phyloP scores from a whole-genome alignment of 2,113 vertebrate genomes.

The Perca flavescens region DNA sequence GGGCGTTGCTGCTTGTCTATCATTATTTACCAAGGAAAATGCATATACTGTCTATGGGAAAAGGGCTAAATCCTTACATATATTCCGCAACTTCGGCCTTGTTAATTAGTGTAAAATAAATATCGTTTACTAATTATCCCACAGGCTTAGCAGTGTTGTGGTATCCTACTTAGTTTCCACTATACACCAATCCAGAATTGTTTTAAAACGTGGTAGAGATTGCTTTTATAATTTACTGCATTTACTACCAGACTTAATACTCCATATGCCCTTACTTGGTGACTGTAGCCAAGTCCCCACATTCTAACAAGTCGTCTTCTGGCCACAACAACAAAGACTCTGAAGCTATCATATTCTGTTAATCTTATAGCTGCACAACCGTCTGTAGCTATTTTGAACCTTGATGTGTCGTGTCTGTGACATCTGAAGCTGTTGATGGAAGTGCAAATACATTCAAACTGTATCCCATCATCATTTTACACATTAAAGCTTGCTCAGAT shows the following conservation, averaged over 20 bases:
- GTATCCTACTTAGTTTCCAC: background rate
- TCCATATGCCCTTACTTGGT: background rate
- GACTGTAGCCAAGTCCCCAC: background rate
- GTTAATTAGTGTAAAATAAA: background rate
- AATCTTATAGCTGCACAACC: background rate
- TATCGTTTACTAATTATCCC: background rate
- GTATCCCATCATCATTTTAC: constrained; percentile 40
- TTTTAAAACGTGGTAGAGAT: background rate
- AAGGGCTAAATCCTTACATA: background rate
- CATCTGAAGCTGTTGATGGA: constrained; percentile 43
- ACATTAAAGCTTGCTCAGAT: constrained; percentile 56
- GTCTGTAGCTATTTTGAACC: constrained; percentile 9
- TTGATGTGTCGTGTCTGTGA: constrained; percentile 14
- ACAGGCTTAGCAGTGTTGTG: background rate
- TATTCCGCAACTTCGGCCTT: background rate
- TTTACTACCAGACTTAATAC: background rate
- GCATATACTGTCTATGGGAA: background rate
- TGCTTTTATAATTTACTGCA: background rate
- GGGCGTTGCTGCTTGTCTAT: background rate
- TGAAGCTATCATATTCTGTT: background rate
- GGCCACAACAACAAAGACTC: constrained; percentile 3
- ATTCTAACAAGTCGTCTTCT: background rate
- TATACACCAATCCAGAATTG: background rate
- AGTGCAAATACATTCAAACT: constrained; percentile 53
- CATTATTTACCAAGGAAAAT: background rate